Base-by-base conservation (phyloP, 64 coral and sea anemone species). In the Pocillopora verrucosa region DNA sequence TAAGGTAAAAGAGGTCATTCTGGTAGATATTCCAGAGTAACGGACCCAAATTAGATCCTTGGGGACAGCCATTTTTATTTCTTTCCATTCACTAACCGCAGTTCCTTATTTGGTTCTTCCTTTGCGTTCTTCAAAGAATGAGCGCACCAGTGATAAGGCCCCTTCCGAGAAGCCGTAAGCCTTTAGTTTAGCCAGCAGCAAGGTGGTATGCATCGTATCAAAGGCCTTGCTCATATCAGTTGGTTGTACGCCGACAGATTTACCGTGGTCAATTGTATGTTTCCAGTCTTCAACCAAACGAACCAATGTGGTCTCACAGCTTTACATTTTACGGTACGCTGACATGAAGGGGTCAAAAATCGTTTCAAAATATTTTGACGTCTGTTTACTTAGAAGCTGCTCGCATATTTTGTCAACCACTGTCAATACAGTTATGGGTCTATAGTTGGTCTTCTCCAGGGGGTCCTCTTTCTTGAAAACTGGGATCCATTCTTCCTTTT, bases 291-390 rank as follows among this genome's bases (percentile, higher is more conserved):
- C 73, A 26, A 75, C 73, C 25, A 37, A 34, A 75, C 73, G 73
- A 75, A 10, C n/a, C 73, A 75, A 34, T 35, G 73, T 75, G 5
- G 25, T 75, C 63, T 89, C 74, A 69, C 74, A 89, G 63, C 74
- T 89, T 34, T 89, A 76, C 34, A 9, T 22, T 20, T 75, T 77
- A 60, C 72, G 74, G 17, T 88, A 76, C 19, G 86, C 86, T 4
- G 70, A 88, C 86, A 77, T 88, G 30, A 77, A 88, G 13, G n/a
- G 17, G 30, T 88, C 86, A 30, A 77, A 60, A 22, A 88, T 76
- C 20, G 9, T 60, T 76, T 88, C 41, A 57, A 75, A 88, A 16
- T 56, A 30, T 56, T 2, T 65, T 56, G 11, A 60, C 38, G 76
- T 56, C 24, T 75, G 74, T 75, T 76, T 36, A 58, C 86, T n/a